phyloP scores from a whole-genome alignment of 2,113 vertebrate species.

The Sclerurus mexicanus region DNA sequence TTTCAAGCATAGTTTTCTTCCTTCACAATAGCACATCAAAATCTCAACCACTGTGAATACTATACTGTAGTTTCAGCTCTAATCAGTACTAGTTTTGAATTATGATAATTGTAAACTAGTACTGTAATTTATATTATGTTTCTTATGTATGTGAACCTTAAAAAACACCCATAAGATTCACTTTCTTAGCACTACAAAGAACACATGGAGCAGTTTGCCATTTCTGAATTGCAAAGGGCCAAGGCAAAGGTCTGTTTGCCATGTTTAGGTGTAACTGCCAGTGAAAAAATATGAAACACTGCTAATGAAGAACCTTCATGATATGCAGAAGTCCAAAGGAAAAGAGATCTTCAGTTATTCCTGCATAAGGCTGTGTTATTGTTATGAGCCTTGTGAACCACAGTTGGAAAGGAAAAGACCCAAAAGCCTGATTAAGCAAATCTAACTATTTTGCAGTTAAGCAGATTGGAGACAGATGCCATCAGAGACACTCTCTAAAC shows the following conservation, averaged over 20 bases:
- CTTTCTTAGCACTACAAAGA: not conserved
- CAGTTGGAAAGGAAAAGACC: not conserved
- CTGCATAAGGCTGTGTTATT: not conserved
- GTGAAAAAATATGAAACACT: not conserved
- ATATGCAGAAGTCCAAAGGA: not conserved
- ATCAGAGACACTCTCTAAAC: slow-evolving; percentile 32
- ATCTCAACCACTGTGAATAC: not conserved
- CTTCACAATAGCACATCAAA: not conserved
- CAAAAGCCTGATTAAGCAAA: not conserved
- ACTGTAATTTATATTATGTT: not conserved
- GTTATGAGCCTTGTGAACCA: slow-evolving; percentile 29
- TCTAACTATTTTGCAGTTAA: slow-evolving; percentile 28
- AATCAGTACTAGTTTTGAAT: not conserved
- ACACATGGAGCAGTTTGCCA: not conserved
- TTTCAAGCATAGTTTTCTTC: not conserved
- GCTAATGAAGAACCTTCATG: not conserved
- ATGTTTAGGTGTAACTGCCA: not conserved
- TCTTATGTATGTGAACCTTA: not conserved
- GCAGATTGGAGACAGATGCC: slow-evolving; percentile 14
- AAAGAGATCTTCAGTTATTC: not conserved
- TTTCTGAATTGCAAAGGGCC: not conserved
- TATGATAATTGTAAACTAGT: not conserved
- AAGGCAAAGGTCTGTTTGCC: not conserved
- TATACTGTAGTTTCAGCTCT: not conserved
- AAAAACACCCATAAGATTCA: not conserved